Evolutionary conservation across 2,113 vertebrate genomes (phyloP).

Genomic region (Megalops atlanticus): DNA sequence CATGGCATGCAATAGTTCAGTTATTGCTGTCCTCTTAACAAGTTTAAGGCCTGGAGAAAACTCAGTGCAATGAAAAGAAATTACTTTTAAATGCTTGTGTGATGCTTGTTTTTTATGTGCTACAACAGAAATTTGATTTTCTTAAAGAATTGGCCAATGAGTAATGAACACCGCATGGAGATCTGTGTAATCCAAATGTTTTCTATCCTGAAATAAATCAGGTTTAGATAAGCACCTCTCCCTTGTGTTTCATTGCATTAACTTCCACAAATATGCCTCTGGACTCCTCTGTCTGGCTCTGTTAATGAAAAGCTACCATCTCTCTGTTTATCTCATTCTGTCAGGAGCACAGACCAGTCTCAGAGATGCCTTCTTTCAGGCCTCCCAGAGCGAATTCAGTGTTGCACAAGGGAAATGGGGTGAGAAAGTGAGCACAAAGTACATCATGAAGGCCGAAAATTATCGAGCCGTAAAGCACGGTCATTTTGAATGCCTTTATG

Average conservation of each 20-base stretch:
- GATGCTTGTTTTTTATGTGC: constrained; percentile 15
- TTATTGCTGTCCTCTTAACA: neutral
- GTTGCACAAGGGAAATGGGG: neutral
- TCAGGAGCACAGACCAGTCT: neutral
- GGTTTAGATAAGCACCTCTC: neutral
- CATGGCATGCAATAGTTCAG: neutral
- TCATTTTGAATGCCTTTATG: neutral
- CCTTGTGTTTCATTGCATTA: neutral
- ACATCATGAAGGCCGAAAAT: neutral
- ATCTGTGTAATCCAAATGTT: constrained; percentile 3
- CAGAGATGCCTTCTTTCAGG: neutral
- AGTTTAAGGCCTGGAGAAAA: neutral
- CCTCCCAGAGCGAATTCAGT: neutral
- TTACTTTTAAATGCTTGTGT: neutral
- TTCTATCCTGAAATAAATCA: constrained; percentile 9
- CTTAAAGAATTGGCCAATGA: neutral
- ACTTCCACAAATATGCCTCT: neutral
- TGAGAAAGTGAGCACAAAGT: neutral
- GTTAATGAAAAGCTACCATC: neutral
- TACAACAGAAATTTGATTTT: neutral
- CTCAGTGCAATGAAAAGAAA: neutral
- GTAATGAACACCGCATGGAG: neutral
- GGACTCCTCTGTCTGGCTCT: neutral
- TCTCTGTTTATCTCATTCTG: neutral
- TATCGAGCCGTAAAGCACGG: neutral